Base-by-base conservation (phyloP, 2,797 vertebrate genomes). In the Gambusia yucatana region DNA sequence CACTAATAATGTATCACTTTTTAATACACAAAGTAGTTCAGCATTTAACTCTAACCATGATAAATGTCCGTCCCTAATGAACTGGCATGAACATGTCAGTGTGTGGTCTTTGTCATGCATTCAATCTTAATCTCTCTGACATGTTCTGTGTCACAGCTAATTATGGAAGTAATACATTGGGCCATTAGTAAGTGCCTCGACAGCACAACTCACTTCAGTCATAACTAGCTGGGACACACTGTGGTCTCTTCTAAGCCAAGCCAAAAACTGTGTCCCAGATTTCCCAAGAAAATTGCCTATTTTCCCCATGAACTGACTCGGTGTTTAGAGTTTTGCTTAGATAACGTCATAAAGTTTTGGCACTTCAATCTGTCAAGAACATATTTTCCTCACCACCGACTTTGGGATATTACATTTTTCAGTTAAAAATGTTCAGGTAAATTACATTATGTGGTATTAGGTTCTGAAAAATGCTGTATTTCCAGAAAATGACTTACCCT, bases 91-190 rank as follows among this genome's bases (percentile, higher is more conserved):
- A 83, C 90, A 82, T 81, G 77, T 92, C 87, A 86, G 72, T 76
- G 76, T 81, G 67, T 86, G 79, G 80, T 86, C 84, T 96, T 95
- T 95, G 95, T 97, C 96, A 96, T 91, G 86, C 86, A 96, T 96
- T 97, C 96, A 96, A 94, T 96, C 95, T 94, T 95, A 96, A 96
- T 96, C 90, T 92, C 94, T 93, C 95, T 95, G 94, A 94, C 94
- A 95, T 95, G 94, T 93, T 96, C 93, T 91, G 95, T 96, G 96
- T 97, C 96, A 95, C 95, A 95, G 96, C 94, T 97, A 97, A 97
- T 98, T 97, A 97, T 88, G 90, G 84, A 94, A 93, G 93, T 95
- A 97, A 97, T 97, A 96, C 96, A 96, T 96, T 95, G 86, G 90
- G 89, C 93, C 95, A 96, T 97, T 97, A 97, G 96, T 95, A 96